Evolutionary conservation across 2,113 vertebrate species (phyloP).

Genomic region (Lamprotornis superbus): DNA sequence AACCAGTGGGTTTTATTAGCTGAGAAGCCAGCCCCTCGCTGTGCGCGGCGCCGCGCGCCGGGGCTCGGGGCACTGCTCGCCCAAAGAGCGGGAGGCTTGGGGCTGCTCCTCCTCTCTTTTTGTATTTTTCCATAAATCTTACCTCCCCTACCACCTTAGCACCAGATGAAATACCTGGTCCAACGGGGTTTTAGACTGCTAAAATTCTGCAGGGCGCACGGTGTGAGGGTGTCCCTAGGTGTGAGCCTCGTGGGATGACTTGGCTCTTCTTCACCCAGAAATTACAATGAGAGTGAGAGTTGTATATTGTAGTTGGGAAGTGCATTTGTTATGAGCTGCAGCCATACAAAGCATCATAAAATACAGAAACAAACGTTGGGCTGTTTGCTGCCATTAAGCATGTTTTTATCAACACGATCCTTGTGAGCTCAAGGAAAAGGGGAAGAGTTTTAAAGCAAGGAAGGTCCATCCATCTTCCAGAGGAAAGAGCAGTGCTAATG

Average conservation of each 20-base stretch:
- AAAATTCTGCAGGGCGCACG: accelerated
- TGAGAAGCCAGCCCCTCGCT: slow-evolving; percentile 16
- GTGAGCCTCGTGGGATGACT: not conserved
- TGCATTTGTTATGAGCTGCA: accelerated
- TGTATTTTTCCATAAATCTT: not conserved
- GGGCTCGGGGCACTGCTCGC: not conserved
- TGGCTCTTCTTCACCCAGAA: not conserved
- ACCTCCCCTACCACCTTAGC: not conserved
- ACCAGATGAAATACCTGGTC: accelerated
- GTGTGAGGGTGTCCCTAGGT: not conserved
- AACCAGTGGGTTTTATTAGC: not conserved
- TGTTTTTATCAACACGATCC: not conserved
- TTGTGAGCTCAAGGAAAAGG: not conserved
- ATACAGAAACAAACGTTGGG: not conserved
- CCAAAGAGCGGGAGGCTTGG: not conserved
- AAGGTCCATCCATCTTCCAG: not conserved
- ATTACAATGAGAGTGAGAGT: not conserved
- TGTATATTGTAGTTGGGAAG: accelerated
- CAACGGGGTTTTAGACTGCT: accelerated
- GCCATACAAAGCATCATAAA: not conserved
- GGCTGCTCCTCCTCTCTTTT: not conserved
- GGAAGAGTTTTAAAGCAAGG: not conserved
- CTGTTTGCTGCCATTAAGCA: accelerated
- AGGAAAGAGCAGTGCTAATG: not conserved
- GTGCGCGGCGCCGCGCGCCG: not conserved